A percentile compares a stretch with the other conserved stretches of the same genome.
Conservation (phyloP, 2,113 vertebrate genomes). For the Balaenoptera acutorostrata region DNA sequence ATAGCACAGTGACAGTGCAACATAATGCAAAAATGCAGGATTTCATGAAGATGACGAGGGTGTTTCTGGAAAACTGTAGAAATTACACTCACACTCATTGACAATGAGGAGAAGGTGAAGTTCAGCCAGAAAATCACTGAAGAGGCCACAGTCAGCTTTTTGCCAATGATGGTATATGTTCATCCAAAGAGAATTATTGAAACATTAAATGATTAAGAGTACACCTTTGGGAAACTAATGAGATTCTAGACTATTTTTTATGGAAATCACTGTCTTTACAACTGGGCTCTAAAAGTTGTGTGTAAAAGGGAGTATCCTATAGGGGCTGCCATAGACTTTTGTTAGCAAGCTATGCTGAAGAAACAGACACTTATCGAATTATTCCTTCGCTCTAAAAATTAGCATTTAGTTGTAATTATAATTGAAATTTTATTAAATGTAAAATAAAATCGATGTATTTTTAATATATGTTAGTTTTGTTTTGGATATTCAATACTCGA, state of each 20-base stretch:
- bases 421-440: neutral
- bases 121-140: rapidly evolving
- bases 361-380: rapidly evolving
- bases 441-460: neutral
- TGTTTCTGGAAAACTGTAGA: rapidly evolving
- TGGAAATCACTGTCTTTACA: rapidly evolving
- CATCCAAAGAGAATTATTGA: neutral
- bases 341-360: rapidly evolving
- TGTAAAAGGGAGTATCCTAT: rapidly evolving
- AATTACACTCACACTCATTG: rapidly evolving
- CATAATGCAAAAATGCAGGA: rapidly evolving
- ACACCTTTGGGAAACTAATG: neutral
- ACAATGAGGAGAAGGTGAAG: rapidly evolving
- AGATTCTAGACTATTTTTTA: neutral
- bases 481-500: neutral
- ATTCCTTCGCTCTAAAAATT: neutral
- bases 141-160: rapidly evolving
- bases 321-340: rapidly evolving
- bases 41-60: rapidly evolving
- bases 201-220: no score
- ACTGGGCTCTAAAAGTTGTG: rapidly evolving
- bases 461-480: neutral
- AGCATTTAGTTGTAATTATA: neutral
- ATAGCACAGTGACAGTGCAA: no score
- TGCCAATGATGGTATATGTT: rapidly evolving